phyloP scores from a whole-genome alignment of 2,888 invertebrate species.

The Seira ritae region DNA sequence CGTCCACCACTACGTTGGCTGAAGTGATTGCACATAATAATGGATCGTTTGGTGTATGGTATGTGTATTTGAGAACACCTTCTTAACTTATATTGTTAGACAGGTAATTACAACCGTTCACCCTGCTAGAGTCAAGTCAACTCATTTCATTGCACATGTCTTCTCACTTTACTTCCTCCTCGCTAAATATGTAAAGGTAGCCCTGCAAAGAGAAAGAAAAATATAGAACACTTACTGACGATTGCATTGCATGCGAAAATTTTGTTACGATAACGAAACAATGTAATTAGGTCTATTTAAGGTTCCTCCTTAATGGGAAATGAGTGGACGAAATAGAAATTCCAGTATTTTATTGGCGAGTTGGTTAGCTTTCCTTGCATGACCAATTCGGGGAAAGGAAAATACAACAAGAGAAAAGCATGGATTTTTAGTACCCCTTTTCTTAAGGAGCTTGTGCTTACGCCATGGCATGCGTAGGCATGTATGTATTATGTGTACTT shows the following conservation, averaged over 20 bases:
- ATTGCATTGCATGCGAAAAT: background rate
- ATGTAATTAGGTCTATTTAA: conserved; percentile 10
- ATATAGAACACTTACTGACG: too few species aligned
- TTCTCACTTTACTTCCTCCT: background rate
- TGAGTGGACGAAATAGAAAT: background rate
- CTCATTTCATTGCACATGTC: conserved; percentile 1
- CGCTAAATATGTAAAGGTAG: too few species aligned
- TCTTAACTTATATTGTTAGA: background rate
- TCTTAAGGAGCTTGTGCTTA: too few species aligned
- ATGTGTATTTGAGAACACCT: background rate
- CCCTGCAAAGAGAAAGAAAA: too few species aligned
- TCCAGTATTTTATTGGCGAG: conserved; percentile 5
- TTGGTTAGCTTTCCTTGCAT: background rate
- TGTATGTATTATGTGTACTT: too few species aligned
- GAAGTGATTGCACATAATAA: background rate
- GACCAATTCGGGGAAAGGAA: background rate
- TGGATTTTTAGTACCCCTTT: conserved; percentile 3
- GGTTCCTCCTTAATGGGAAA: background rate
- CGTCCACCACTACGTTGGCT: background rate
- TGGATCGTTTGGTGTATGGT: too few species aligned
- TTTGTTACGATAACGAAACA: background rate
- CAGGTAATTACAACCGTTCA: conserved; percentile 4
- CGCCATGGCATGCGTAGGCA: too few species aligned
- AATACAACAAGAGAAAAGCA: background rate
- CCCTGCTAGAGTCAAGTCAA: background rate